Conservation (phyloP, 2,888 invertebrate genomes). For the Osmoderma eremita region DNA sequence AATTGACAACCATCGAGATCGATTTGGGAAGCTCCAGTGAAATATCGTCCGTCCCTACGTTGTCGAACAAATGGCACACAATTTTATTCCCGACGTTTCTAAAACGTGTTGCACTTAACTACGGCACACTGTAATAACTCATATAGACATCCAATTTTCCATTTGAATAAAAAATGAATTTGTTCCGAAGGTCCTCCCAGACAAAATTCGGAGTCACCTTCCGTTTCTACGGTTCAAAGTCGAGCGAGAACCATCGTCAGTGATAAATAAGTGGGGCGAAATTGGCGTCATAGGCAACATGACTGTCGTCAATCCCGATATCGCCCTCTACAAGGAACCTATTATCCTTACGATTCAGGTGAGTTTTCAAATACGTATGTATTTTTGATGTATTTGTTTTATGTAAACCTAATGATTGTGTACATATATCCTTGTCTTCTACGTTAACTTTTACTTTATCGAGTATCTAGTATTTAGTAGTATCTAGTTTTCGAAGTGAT, state of each 20-base stretch:
- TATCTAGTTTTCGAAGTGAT: too few relatives aligned
- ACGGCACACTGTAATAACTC: slow-evolving; percentile 27
- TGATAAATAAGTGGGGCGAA: slow-evolving; percentile 70
- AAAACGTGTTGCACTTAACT: slow-evolving; percentile 13
- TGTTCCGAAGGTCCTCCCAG: slow-evolving; percentile 58
- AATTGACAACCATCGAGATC: slow-evolving; percentile 22
- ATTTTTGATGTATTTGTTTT: neutral
- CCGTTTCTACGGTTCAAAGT: slow-evolving; percentile 66
- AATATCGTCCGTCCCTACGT: slow-evolving; percentile 20
- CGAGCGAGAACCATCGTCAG: slow-evolving; percentile 66
- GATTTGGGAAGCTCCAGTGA: slow-evolving; percentile 6
- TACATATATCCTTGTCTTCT: too few relatives aligned
- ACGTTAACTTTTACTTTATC: too few relatives aligned
- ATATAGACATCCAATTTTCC: slow-evolving; percentile 39
- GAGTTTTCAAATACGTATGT: slow-evolving; percentile 52
- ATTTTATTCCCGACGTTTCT: slow-evolving; percentile 23
- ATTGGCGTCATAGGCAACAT: slow-evolving; percentile 70
- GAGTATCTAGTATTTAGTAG: too few relatives aligned
- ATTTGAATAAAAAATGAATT: slow-evolving; percentile 43
- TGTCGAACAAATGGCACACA: slow-evolving; percentile 37
- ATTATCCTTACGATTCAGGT: slow-evolving; percentile 72
- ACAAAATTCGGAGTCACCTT: slow-evolving; percentile 63
- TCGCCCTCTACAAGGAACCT: slow-evolving; percentile 54
- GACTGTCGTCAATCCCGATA: slow-evolving; percentile 72
- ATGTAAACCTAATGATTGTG: too few relatives aligned